These are phyloP conservation scores for Bombus turneri DNA, from an alignment of 1,140 invertebrate species.

Conservation along the genomic window DNA sequence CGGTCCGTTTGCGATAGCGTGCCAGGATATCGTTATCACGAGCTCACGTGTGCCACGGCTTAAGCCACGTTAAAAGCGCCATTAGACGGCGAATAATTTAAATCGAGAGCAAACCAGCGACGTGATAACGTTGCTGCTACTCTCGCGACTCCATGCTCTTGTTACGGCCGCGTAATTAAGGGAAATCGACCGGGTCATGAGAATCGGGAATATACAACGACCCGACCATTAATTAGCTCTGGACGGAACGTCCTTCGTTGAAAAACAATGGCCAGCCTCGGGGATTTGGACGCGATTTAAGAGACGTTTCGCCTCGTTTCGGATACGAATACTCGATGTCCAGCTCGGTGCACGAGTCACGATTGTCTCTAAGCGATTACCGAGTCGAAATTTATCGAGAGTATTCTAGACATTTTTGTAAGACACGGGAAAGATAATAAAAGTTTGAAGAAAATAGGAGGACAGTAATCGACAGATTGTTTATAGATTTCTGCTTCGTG, in stretches of 20 bases:
- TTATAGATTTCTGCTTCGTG: no score
- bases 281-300: not conserved
- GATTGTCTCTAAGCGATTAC: not conserved
- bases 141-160: not conserved
- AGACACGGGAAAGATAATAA: not conserved
- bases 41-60: not conserved
- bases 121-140: constrained; percentile 36
- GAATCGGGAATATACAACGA: not conserved
- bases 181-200: constrained; percentile 20
- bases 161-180: constrained; percentile 44
- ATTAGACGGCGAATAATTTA: constrained; percentile 58
- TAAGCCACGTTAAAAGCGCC: constrained; percentile 54
- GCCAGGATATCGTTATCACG: constrained; percentile 53
- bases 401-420: not conserved
- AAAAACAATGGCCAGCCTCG: constrained; percentile 11
- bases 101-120: constrained; percentile 48
- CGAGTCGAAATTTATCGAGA: not conserved
- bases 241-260: not conserved
- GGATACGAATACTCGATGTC: not conserved
- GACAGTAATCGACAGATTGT: no score
- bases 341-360: no score
- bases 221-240: not conserved
- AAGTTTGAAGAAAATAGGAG: not conserved
- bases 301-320: not conserved
- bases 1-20: constrained; percentile 26